Percentiles rank a stretch among this genome's conserved stretches.
Conservation (phyloP, 2,888 invertebrate species). For the Lithophane leautieri region DNA sequence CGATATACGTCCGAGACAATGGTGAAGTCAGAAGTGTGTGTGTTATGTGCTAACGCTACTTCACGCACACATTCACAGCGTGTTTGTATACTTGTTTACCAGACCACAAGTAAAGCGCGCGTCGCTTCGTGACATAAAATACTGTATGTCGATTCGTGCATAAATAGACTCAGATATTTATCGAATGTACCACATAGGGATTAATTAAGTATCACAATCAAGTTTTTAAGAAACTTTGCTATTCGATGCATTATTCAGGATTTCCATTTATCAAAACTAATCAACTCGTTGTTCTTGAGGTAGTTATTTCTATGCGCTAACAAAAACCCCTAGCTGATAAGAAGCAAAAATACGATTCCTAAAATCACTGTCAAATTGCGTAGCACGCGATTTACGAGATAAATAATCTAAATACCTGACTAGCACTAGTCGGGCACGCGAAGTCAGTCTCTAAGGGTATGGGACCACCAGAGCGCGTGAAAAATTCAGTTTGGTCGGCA, state of each 20-base stretch:
- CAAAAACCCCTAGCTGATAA: background rate
- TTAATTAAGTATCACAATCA: background rate
- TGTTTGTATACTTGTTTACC: too few relatives aligned
- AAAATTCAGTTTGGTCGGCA: slow-evolving; percentile 83
- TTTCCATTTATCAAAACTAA: background rate
- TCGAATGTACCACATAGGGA: background rate
- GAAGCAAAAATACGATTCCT: slow-evolving; percentile 23
- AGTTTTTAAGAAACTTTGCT: background rate
- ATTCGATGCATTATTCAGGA: background rate
- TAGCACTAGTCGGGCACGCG: slow-evolving; percentile 34
- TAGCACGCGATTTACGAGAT: slow-evolving; percentile 50
- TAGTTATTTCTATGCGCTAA: background rate
- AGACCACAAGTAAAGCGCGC: too few relatives aligned
- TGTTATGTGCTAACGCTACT: too few relatives aligned
- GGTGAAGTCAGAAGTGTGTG: too few relatives aligned
- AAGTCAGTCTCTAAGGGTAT: slow-evolving; percentile 71
- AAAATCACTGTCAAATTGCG: slow-evolving; percentile 52
- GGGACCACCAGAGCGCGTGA: slow-evolving; percentile 76
- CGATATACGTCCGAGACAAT: too few relatives aligned
- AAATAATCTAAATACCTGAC: slow-evolving; percentile 59
- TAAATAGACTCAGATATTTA: background rate
- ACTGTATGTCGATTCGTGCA: background rate
- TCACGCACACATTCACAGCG: too few relatives aligned
- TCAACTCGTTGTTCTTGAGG: background rate
- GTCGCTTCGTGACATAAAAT: too few relatives aligned